phyloP scores from a whole-genome alignment of 2,797 vertebrate genomes.

The Lerista edwardsae region DNA sequence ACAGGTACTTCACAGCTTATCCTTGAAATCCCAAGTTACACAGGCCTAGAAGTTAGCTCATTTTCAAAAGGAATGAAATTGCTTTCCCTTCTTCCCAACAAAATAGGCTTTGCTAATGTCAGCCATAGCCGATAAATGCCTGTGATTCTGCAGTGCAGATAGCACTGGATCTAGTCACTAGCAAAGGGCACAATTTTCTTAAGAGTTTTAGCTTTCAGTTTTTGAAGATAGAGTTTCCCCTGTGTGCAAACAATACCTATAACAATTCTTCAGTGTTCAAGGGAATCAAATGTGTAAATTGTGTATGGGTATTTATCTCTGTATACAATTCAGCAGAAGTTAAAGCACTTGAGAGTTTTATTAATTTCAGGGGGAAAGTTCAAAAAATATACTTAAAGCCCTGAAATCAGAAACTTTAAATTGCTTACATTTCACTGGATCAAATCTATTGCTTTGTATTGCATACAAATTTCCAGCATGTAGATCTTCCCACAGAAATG shows the following conservation, averaged over 20 bases:
- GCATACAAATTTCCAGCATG: too few species aligned
- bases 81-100: slow-evolving; percentile 67
- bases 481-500: too few species aligned
- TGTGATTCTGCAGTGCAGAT: neutral
- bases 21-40: slow-evolving; percentile 69
- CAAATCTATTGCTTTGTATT: too few species aligned
- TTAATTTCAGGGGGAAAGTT: neutral
- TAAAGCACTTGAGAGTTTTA: neutral
- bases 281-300: neutral
- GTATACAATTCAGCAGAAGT: neutral
- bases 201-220: neutral
- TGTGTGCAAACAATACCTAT: neutral
- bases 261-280: neutral
- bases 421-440: too few species aligned
- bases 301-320: neutral
- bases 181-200: neutral
- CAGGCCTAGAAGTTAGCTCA: slow-evolving; percentile 60
- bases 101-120: slow-evolving; percentile 67
- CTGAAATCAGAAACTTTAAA: neutral
- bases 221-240: neutral
- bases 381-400: neutral
- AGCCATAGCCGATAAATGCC: slow-evolving; percentile 60
- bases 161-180: neutral
- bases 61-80: slow-evolving; percentile 69
- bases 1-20: slow-evolving; percentile 65